These are phyloP conservation scores for Chrysomela aeneicollis DNA, from an alignment of 2,888 invertebrate species.

Conservation along the genomic window DNA sequence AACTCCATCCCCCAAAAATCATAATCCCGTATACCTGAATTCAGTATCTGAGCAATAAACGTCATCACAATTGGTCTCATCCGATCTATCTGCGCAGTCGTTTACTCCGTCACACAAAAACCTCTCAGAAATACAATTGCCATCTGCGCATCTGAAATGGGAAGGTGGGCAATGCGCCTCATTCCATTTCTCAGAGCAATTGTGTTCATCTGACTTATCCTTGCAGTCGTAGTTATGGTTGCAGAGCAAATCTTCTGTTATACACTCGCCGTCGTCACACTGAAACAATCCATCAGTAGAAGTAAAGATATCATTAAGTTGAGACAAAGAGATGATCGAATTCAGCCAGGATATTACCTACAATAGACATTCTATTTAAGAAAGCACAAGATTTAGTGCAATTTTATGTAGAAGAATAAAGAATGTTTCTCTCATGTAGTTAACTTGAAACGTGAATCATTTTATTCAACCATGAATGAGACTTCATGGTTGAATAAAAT, in stretches of 20 bases:
- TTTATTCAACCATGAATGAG: too few species aligned
- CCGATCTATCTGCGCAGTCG: slow-evolving; percentile 64
- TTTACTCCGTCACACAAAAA: slow-evolving; percentile 64
- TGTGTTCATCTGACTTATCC: slow-evolving; percentile 68
- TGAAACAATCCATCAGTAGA: slow-evolving; percentile 48
- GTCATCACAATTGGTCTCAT: slow-evolving; percentile 60
- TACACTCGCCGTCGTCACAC: slow-evolving; percentile 63
- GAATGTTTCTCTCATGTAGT: too few species aligned
- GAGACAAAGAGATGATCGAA: too few species aligned
- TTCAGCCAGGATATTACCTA: too few species aligned
- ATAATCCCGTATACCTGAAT: slow-evolving; percentile 54
- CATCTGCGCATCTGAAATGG: slow-evolving; percentile 64
- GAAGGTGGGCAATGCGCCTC: slow-evolving; percentile 57
- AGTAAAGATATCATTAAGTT: too few species aligned
- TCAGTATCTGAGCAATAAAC: slow-evolving; percentile 51
- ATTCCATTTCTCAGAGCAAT: slow-evolving; percentile 57
- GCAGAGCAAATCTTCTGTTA: slow-evolving; percentile 59
- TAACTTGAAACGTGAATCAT: too few species aligned
- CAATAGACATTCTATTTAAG: too few species aligned
- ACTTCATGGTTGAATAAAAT: too few species aligned
- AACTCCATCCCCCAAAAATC: not conserved
- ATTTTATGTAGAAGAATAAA: too few species aligned
- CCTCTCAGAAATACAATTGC: slow-evolving; percentile 63
- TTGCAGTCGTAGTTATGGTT: slow-evolving; percentile 65
- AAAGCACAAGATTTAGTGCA: too few species aligned